A percentile compares a stretch with the other conserved stretches of the same genome.
phyloP scores from a whole-genome alignment of 2,888 invertebrate genomes.

The Melieria crassipennis region DNA sequence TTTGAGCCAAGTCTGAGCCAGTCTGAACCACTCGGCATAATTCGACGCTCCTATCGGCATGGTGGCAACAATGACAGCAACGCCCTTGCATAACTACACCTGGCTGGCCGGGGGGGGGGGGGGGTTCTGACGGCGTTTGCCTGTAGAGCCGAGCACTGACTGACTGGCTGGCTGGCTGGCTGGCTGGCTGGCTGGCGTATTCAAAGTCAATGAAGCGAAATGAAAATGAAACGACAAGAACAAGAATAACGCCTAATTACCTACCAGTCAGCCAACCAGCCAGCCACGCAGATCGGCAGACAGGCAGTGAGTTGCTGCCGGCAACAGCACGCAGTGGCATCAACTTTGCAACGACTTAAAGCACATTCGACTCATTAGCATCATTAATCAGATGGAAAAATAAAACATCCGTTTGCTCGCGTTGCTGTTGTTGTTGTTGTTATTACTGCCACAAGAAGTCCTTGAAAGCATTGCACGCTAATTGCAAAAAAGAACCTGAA shows the following conservation, averaged over 20 bases:
- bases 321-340: background rate
- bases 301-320: slow-evolving; percentile 1
- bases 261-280: background rate
- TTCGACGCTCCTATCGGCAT: background rate
- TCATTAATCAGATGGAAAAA: slow-evolving; percentile 45
- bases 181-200: background rate
- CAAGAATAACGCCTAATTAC: slow-evolving; percentile 29
- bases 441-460: background rate
- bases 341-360: slow-evolving; percentile 32
- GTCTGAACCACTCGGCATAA: background rate
- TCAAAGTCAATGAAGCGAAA: slow-evolving; percentile 31
- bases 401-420: slow-evolving; percentile 21
- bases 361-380: slow-evolving; percentile 44
- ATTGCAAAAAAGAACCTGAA: background rate
- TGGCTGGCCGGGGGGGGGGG: background rate
- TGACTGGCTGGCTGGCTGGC: background rate
- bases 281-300: background rate
- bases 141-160: background rate
- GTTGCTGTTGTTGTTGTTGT: background rate
- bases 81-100: slow-evolving; percentile 3
- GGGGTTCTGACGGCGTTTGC: background rate
- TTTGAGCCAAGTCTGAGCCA: background rate
- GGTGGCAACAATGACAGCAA: background rate
- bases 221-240: slow-evolving; percentile 25
- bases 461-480: background rate